Conservation (phyloP, 2,797 vertebrate genomes). For the Fringilla coelebs region DNA sequence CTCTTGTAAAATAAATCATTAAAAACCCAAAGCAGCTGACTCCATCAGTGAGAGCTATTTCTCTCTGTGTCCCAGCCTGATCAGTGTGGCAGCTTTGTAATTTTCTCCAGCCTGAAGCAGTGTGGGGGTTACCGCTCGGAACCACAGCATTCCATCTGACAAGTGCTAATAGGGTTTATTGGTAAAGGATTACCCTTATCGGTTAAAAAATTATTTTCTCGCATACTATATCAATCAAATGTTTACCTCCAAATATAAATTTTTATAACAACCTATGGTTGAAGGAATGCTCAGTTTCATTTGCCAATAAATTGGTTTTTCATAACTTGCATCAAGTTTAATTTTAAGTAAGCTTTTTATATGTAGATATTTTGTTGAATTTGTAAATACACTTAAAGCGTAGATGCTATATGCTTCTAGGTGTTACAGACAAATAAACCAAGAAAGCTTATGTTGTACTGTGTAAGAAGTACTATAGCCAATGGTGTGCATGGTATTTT, state of each 20-base stretch:
- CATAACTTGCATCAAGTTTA: constrained; percentile 99
- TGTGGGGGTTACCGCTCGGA: neutral
- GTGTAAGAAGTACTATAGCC: constrained; percentile 81
- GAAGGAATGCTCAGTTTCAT: constrained; percentile 85
- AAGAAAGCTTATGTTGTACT: constrained; percentile 77
- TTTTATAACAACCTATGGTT: constrained; percentile 82
- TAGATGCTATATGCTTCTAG: constrained; percentile 83
- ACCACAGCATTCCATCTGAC: constrained; percentile 17
- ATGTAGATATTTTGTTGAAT: constrained; percentile 94
- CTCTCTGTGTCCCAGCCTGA: constrained; percentile 1
- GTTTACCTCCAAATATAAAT: constrained; percentile 78
- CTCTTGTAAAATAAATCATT: constrained; percentile 10
- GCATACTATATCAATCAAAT: constrained; percentile 62
- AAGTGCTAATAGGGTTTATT: constrained; percentile 52
- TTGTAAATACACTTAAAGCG: constrained; percentile 91
- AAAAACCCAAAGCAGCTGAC: neutral
- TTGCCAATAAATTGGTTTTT: constrained; percentile 89
- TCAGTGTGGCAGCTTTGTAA: constrained; percentile 21
- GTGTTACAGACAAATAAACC: constrained; percentile 70
- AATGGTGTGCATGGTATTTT: constrained; percentile 80
- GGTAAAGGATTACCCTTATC: constrained; percentile 20
- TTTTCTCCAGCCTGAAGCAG: constrained; percentile 22
- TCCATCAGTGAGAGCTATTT: neutral
- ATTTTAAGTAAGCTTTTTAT: constrained; percentile 89
- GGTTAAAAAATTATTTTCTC: constrained; percentile 38